A percentile compares a stretch with the other conserved stretches of the same genome.
Evolutionary conservation across 2,113 vertebrate genomes (phyloP).

Genomic region (Sphyrna mokarran): DNA sequence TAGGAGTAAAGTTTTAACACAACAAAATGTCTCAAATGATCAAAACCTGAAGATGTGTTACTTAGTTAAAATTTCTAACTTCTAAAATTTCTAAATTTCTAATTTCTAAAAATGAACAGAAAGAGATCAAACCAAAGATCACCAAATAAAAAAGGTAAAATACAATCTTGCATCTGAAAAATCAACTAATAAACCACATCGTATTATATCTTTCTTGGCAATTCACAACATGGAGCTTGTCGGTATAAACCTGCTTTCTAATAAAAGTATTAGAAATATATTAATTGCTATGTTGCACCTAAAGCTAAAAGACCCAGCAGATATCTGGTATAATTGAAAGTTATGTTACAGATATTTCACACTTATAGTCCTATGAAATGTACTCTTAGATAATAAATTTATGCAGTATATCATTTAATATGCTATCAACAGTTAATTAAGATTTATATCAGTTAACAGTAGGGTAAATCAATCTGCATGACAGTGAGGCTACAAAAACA

Average conservation of each 20-base stretch:
- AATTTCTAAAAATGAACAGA: too few species aligned
- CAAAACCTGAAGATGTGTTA: background rate
- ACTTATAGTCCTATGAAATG: background rate
- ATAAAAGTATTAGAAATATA: constrained; percentile 3
- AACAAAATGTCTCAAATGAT: background rate
- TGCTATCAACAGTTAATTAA: background rate
- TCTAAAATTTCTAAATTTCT: too few species aligned
- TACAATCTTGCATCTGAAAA: background rate
- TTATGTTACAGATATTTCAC: constrained; percentile 1
- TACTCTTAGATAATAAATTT: background rate
- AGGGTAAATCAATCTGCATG: background rate
- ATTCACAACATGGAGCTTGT: background rate
- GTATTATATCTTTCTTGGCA: background rate
- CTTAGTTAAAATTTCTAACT: background rate
- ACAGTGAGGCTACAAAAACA: background rate
- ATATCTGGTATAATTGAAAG: constrained; percentile 3
- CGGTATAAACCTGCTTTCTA: background rate
- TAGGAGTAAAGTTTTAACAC: background rate
- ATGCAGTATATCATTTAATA: background rate
- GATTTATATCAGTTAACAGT: background rate
- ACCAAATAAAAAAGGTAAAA: background rate
- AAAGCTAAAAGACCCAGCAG: background rate
- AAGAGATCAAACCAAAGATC: background rate
- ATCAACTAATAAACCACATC: background rate
- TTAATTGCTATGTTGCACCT: background rate